phyloP scores from a whole-genome alignment of 2,113 vertebrate genomes.

The Trogon melanurus region DNA sequence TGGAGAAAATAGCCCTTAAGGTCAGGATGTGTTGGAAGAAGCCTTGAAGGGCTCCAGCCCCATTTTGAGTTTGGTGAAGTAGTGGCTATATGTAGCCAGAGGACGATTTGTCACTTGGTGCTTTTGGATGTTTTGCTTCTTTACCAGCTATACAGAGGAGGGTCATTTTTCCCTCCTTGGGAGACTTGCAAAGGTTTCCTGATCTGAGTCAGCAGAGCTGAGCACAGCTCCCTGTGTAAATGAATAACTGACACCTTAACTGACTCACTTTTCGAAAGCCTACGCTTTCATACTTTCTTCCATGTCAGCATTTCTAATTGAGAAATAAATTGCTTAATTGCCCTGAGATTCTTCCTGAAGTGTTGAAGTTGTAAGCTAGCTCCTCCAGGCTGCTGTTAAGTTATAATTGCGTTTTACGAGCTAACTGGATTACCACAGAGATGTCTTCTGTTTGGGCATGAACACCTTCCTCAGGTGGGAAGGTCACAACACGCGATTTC shows the following conservation, averaged over 20 bases:
- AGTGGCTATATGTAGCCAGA: background rate
- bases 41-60: background rate
- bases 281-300: background rate
- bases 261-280: background rate
- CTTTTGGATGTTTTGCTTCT: background rate
- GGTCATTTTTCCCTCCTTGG: background rate
- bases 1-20: background rate
- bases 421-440: conserved; percentile 51
- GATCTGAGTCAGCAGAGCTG: background rate
- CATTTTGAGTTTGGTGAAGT: background rate
- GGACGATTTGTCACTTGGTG: background rate
- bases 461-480: conserved; percentile 18
- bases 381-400: conserved; percentile 31
- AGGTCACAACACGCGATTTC: background rate
- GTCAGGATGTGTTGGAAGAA: background rate
- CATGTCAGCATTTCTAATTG: background rate
- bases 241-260: background rate
- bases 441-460: background rate
- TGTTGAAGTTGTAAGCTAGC: conserved; percentile 41
- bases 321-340: conserved; percentile 8
- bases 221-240: background rate
- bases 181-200: background rate
- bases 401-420: conserved; percentile 65
- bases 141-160: background rate
- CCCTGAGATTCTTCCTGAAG: conserved; percentile 3